Evolutionary conservation across 2,113 vertebrate genomes (phyloP).

Genomic region (Chloropsis hardwickii): DNA sequence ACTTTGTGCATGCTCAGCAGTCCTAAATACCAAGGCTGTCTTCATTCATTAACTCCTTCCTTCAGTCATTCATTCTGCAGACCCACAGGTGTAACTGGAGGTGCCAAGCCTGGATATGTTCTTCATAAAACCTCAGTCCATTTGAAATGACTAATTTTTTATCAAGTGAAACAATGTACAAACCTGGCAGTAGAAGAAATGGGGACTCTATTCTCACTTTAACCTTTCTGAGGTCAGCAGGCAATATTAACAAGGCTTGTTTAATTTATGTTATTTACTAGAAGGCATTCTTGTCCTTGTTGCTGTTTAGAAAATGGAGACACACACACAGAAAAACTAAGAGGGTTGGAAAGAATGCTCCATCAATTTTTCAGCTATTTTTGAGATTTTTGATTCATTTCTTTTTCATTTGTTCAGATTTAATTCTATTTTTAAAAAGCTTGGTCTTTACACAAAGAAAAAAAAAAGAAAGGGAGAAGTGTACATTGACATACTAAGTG

Average conservation of each 20-base stretch:
- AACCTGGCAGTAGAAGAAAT: neutral
- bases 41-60: neutral
- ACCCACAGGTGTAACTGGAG: neutral
- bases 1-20: neutral
- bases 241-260: neutral
- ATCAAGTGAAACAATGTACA: neutral
- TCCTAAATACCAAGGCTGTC: neutral
- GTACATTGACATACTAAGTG: slow-evolving; percentile 51
- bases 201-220: neutral
- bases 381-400: neutral
- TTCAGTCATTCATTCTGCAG: neutral
- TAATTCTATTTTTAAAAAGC: slow-evolving; percentile 40
- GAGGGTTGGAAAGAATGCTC: slow-evolving; percentile 9
- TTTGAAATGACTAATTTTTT: neutral
- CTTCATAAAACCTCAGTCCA: neutral
- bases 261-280: slow-evolving; percentile 1
- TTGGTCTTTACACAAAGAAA: slow-evolving; percentile 24
- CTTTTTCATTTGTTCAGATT: slow-evolving; percentile 35
- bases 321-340: neutral
- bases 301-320: slow-evolving; percentile 7
- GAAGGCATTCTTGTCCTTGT: neutral
- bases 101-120: neutral
- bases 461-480: slow-evolving; percentile 41
- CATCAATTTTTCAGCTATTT: slow-evolving; percentile 11
- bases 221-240: neutral